A percentile compares a stretch with the other conserved stretches of the same genome.
Evolutionary conservation across 2,888 invertebrate species (phyloP).

Genomic region (Drosophila histrio): DNA sequence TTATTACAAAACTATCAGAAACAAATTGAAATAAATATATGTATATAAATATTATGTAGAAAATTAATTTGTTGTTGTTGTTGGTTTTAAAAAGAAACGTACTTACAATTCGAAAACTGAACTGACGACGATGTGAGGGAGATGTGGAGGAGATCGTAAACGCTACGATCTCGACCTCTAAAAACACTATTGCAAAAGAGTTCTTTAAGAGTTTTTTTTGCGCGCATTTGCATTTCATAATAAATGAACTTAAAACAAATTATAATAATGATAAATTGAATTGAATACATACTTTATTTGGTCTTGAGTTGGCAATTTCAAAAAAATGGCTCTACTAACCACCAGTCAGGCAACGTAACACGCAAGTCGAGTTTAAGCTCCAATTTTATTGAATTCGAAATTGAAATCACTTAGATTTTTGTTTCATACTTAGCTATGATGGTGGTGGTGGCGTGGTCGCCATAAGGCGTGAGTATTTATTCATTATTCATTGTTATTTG

Average conservation of each 20-base stretch:
- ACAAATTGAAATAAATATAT: constrained; percentile 30
- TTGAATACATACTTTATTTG: constrained; percentile 37
- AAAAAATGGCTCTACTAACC: constrained; percentile 65
- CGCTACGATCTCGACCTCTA: constrained; percentile 45
- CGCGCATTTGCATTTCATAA: not conserved
- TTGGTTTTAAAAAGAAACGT: constrained; percentile 70
- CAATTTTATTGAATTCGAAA: constrained; percentile 50
- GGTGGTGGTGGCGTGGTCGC: constrained; percentile 43
- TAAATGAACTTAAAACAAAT: constrained; percentile 45
- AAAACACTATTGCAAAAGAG: constrained; percentile 42
- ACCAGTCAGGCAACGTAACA: constrained; percentile 50
- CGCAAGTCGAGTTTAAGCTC: constrained; percentile 64
- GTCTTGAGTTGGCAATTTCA: constrained; percentile 30
- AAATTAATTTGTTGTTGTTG: constrained; percentile 54
- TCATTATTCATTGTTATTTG: not conserved
- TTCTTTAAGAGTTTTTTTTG: constrained; percentile 21
- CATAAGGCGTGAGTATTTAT: constrained; percentile 20
- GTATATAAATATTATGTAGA: constrained; percentile 49
- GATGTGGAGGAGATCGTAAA: constrained; percentile 41
- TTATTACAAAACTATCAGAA: constrained; percentile 40
- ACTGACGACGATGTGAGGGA: constrained; percentile 70
- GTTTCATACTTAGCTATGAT: constrained; percentile 59
- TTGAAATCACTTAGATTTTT: constrained; percentile 15
- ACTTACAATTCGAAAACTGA: constrained; percentile 82
- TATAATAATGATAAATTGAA: constrained; percentile 39